Percentiles rank a stretch among this genome's conserved stretches.
phyloP scores from a whole-genome alignment of 1,140 invertebrate species.

The Contarinia nasturtii region DNA sequence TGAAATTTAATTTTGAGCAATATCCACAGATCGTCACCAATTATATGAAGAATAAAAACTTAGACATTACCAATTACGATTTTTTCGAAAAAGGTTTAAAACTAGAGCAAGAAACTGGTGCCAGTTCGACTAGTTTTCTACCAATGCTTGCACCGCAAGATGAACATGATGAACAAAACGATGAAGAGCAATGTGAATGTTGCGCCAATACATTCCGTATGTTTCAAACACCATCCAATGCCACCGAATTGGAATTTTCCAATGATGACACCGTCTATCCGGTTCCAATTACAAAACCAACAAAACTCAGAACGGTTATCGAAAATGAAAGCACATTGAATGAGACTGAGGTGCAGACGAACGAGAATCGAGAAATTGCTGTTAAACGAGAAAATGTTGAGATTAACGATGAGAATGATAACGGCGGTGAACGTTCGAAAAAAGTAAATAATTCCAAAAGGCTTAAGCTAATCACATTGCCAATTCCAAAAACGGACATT shows the following conservation, averaged over 20 bases:
- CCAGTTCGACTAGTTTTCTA: neutral
- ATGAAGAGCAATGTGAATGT: conserved; percentile 27
- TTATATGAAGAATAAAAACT: conserved; percentile 50
- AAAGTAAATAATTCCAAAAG: conserved; percentile 10
- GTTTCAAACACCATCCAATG: conserved; percentile 42
- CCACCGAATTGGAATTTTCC: conserved; percentile 43
- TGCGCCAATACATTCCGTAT: conserved; percentile 30
- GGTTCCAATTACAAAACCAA: conserved; percentile 18
- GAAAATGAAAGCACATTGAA: conserved; percentile 3
- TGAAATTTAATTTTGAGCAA: conserved; percentile 48
- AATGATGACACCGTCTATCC: conserved; percentile 28
- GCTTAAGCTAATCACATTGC: conserved; percentile 11
- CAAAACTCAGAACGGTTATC: conserved; percentile 4
- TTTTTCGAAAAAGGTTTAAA: conserved; percentile 32
- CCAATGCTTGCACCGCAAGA: conserved; percentile 9
- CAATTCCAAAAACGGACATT: neutral
- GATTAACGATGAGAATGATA: conserved; percentile 6
- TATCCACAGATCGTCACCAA: conserved; percentile 46
- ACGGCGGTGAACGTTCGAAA: conserved; percentile 4
- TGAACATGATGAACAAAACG: conserved; percentile 15
- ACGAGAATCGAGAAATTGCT: neutral
- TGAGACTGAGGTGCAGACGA: neutral
- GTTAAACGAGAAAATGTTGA: neutral
- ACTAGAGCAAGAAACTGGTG: conserved; percentile 8
- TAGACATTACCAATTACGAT: conserved; percentile 39